These are phyloP conservation scores for Ips typographus DNA, from an alignment of 1,140 invertebrate genomes.

Conservation along the genomic window DNA sequence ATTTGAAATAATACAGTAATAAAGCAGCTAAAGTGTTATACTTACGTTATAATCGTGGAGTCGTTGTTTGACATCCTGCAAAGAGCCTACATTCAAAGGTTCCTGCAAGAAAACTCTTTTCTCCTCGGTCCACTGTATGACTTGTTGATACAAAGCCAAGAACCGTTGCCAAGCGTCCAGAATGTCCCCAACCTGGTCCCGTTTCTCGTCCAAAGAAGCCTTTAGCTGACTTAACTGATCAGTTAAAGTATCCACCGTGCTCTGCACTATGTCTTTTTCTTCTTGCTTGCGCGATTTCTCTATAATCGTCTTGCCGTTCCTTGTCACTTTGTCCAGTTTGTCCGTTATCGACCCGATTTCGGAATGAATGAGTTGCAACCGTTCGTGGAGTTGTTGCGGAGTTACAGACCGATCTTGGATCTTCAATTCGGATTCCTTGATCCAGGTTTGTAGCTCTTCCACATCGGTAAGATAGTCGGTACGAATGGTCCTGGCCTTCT, in stretches of 20 bases:
- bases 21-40: conserved; percentile 24
- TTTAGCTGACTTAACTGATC: conserved; percentile 77
- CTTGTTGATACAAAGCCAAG: conserved; percentile 75
- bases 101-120: conserved; percentile 77
- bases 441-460: conserved; percentile 79
- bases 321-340: conserved; percentile 74
- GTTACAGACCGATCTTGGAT: conserved; percentile 78
- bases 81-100: conserved; percentile 72
- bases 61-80: conserved; percentile 80
- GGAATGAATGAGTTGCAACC: conserved; percentile 72
- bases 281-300: conserved; percentile 76
- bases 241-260: conserved; percentile 71
- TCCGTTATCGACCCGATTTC: conserved; percentile 73
- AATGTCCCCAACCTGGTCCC: conserved; percentile 80
- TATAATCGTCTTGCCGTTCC: conserved; percentile 74
- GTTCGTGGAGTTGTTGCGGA: conserved; percentile 74
- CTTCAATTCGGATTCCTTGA: conserved; percentile 77
- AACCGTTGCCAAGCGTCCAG: conserved; percentile 87
- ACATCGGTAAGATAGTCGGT: conserved; percentile 78
- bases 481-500: conserved; percentile 77
- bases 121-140: conserved; percentile 81
- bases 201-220: conserved; percentile 78
- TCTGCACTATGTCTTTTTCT: conserved; percentile 74
- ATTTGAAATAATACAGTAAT: background rate
- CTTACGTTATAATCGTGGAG: conserved; percentile 85